phyloP scores from a whole-genome alignment of 23 tunicate genomes.

The Trididemnum miniatum region DNA sequence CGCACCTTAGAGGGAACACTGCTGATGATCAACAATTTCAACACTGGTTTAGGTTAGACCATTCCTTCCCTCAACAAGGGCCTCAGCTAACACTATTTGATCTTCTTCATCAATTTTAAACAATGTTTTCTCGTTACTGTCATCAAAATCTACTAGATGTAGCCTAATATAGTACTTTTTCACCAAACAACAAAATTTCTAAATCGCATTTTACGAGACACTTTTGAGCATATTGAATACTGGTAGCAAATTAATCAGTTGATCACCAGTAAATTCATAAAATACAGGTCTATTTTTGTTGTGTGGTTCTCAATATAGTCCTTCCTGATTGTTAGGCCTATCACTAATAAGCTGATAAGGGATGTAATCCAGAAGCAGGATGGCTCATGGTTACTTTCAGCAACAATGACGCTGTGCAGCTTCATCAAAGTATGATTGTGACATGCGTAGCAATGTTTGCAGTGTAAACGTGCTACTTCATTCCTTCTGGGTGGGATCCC shows the following conservation, averaged over 20 bases:
- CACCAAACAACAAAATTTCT: not conserved
- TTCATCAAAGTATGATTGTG: not conserved
- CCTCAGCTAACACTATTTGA: not conserved
- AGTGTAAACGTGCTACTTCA: not conserved
- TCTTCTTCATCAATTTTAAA: not conserved
- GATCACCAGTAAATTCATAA: conserved; percentile 10
- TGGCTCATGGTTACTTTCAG: not conserved
- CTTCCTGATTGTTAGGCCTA: no score
- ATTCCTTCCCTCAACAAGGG: not conserved
- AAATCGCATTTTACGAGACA: not conserved
- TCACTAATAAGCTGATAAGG: not conserved
- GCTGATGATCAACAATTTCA: conserved; percentile 17
- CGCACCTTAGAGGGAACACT: no score
- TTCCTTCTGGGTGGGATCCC: not conserved
- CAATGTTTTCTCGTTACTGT: not conserved
- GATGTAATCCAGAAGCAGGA: not conserved
- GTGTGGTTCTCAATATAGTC: no score
- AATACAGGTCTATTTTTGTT: no score
- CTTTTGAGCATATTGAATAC: no score
- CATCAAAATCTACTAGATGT: not conserved
- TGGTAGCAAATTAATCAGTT: not conserved
- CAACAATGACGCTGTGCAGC: not conserved
- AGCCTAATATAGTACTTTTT: no score
- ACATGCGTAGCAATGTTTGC: not conserved
- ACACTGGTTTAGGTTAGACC: not conserved